Base-by-base conservation (phyloP, 2,888 invertebrate genomes). In the Lacanobia wlatinum region DNA sequence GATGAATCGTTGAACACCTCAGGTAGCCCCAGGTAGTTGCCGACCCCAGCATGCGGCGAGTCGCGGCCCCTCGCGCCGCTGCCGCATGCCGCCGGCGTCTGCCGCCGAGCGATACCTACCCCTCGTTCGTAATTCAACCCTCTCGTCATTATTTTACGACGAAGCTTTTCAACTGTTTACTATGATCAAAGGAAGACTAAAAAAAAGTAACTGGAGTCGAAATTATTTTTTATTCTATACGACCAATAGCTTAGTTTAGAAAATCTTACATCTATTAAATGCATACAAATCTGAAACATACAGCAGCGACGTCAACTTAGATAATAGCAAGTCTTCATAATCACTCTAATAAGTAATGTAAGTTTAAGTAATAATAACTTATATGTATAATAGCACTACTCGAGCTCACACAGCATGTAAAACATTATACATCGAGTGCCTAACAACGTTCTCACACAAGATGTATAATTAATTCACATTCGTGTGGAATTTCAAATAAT, bases 211-310 rank as follows among this genome's bases (percentile, higher is more conserved):
- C 18, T 71, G 46, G 21, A 67, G 60, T 79, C 78, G 73, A 65
- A 82, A 78, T 68, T 60, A 67, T 63, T 66, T 23, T 78, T 79
- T 82, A 79, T 82, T 79, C 78, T 43, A 78, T 64, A 65, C 48
- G 48, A 67, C 38, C 62, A 64, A 64, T 61, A 66, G 71, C 67
- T 84, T 83, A 74, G 59, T 71, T 80, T 76, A 72, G 55, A 76
- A 67, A 67, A 76, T 75, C 80, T 83, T 82, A 82, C 55, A 75
- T 52, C 58, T 80, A 83, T 76, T 72, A 80, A 84, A 82, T 80
- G 81, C 84, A 67, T 80, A 81, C 65, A 83, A 79, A 60, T 66
- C 61, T 83, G 68, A 75, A 80, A 68, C 73, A 63, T 56, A 66
- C 83, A 67, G 75, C 58, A 40, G 55, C 62, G 61, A 62, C 53